Percentiles rank a stretch among this genome's conserved stretches.
Conservation (phyloP, 2,113 vertebrate species). For the Marcusenius ussheri region DNA sequence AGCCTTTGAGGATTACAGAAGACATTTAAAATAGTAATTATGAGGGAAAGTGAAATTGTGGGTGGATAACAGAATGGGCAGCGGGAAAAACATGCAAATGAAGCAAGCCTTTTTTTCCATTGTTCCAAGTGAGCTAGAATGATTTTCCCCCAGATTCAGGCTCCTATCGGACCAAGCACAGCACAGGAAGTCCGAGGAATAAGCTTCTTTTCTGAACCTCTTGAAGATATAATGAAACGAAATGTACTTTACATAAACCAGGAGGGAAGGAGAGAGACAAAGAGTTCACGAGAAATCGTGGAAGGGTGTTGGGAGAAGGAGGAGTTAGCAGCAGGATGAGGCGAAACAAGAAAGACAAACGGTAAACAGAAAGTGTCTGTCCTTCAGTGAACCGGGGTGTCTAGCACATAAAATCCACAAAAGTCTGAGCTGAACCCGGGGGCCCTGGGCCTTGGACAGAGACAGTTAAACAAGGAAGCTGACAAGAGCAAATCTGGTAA, state of each 20-base stretch:
- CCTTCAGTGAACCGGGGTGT: neutral
- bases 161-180: conserved; percentile 8
- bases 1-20: conserved; percentile 50
- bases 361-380: conserved; percentile 9
- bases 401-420: conserved; percentile 41
- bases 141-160: conserved; percentile 27
- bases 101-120: conserved; percentile 29
- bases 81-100: conserved; percentile 49
- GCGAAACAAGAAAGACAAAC: neutral
- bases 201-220: conserved; percentile 34
- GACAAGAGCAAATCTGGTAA: neutral
- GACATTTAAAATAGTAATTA: conserved; percentile 56
- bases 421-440: neutral
- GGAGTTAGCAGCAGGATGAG: conserved; percentile 17
- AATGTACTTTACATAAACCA: conserved; percentile 33
- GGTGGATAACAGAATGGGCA: conserved; percentile 36
- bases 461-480: conserved; percentile 6
- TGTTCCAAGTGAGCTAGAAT: conserved; percentile 19
- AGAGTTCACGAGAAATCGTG: neutral
- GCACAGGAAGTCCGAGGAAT: conserved; percentile 27
- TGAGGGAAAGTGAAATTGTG: conserved; percentile 42
- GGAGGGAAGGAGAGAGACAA: conserved; percentile 27
- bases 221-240: conserved; percentile 47
- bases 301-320: neutral
- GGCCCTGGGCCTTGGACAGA: no score